Conservation (phyloP, 2,797 vertebrate genomes). For the Phrynocephalus guinanensis region DNA sequence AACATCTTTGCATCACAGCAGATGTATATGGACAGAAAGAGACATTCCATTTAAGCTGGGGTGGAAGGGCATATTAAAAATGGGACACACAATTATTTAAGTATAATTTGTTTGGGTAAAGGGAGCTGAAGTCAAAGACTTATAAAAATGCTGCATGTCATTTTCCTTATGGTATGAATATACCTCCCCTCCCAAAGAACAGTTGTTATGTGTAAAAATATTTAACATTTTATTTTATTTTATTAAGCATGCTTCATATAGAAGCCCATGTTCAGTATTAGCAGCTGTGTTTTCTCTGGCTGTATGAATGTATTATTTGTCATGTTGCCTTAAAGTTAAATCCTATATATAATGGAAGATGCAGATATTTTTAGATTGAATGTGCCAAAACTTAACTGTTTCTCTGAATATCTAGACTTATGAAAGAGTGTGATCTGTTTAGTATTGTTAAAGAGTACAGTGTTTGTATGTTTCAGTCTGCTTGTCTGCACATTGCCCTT, state of each 20-base stretch:
- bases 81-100: background rate
- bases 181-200: too few relatives aligned
- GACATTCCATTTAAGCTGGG: background rate
- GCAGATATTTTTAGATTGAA: background rate
- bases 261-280: background rate
- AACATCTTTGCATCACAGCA: background rate
- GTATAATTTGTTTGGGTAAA: background rate
- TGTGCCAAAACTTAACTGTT: background rate
- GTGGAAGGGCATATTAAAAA: background rate
- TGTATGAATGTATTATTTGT: conserved; percentile 23
- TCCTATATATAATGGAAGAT: conserved; percentile 37
- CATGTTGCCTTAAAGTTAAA: conserved; percentile 43
- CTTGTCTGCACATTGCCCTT: background rate
- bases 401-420: background rate
- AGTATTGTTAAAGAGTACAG: background rate
- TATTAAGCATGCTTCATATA: background rate
- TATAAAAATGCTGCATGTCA: background rate
- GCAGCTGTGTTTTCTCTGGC: background rate
- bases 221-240: background rate
- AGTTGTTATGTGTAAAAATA: background rate
- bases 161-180: background rate
- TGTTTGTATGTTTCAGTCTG: background rate
- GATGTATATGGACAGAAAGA: background rate
- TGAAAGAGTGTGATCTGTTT: background rate
- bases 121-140: background rate